These are phyloP conservation scores for Micrasema minimum DNA, from an alignment of 1,140 invertebrate species.

Conservation along the genomic window DNA sequence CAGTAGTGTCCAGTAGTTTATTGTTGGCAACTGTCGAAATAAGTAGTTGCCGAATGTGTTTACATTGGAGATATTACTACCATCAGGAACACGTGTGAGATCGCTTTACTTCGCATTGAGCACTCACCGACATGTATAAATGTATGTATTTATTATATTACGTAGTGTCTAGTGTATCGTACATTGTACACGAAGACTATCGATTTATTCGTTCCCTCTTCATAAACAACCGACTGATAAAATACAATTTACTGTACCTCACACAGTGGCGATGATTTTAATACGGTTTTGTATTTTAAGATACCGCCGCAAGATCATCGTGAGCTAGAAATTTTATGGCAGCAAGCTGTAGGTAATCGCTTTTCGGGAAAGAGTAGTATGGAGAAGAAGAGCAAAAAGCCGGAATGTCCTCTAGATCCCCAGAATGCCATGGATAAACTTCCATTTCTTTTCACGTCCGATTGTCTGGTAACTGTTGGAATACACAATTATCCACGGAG, in stretches of 20 bases:
- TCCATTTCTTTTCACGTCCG: slow-evolving; percentile 12
- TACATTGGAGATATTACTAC: slow-evolving; percentile 2
- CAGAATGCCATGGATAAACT: neutral
- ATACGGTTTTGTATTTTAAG: too few relatives aligned
- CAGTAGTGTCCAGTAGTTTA: slow-evolving; percentile 16
- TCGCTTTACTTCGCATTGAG: neutral
- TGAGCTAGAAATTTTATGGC: too few relatives aligned
- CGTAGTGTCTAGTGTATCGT: too few relatives aligned
- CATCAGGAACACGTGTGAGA: slow-evolving; percentile 19
- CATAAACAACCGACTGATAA: too few relatives aligned
- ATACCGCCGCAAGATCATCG: too few relatives aligned
- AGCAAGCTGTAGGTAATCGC: too few relatives aligned
- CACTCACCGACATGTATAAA: neutral
- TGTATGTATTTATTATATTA: neutral
- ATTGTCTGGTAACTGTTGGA: slow-evolving; percentile 24
- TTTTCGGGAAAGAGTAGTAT: too few relatives aligned
- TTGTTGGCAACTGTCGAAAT: slow-evolving; percentile 28
- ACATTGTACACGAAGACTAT: neutral
- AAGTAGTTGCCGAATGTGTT: slow-evolving; percentile 22
- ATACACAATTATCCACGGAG: slow-evolving; percentile 26
- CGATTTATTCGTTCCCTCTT: too few relatives aligned
- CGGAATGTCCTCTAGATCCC: slow-evolving; percentile 2
- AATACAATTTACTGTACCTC: too few relatives aligned
- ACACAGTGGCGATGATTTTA: too few relatives aligned
- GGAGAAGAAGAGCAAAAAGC: neutral